A percentile compares a stretch with the other conserved stretches of the same genome.
Conservation (phyloP, 2,797 vertebrate species). For the Pipistrellus pipistrellus region DNA sequence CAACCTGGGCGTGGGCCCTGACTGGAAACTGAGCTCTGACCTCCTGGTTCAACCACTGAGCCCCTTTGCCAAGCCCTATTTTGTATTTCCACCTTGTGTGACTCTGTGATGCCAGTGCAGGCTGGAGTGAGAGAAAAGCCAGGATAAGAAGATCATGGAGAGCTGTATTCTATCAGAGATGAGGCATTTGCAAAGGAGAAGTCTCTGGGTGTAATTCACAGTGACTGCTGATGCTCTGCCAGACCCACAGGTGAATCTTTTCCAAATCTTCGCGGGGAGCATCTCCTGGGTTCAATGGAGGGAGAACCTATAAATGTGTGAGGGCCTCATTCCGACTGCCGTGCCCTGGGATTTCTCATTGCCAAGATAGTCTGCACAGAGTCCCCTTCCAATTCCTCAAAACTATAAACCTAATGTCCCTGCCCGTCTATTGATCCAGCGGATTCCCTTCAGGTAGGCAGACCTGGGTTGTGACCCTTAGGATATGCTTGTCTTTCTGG, state of each 20-base stretch:
- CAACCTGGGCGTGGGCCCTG: too few relatives aligned
- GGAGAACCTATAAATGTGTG: not conserved
- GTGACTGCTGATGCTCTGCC: not conserved
- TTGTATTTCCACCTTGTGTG: not conserved
- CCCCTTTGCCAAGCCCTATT: fast-evolving
- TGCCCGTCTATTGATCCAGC: too few relatives aligned
- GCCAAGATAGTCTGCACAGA: too few relatives aligned
- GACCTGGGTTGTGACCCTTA: too few relatives aligned
- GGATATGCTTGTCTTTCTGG: not conserved
- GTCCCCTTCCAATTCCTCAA: not conserved
- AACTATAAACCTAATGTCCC: not conserved
- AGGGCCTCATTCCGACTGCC: not conserved
- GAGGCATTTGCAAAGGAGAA: not conserved
- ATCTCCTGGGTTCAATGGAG: not conserved
- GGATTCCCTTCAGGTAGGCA: not conserved
- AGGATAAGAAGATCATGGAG: not conserved
- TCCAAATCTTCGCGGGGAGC: not conserved
- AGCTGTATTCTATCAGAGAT: too few relatives aligned
- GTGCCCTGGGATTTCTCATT: not conserved
- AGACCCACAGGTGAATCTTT: not conserved
- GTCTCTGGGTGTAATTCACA: not conserved
- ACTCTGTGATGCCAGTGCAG: not conserved
- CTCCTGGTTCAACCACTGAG: too few relatives aligned
- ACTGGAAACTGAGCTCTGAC: too few relatives aligned
- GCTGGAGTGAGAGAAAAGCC: not conserved